These are phyloP conservation scores for Chaenocephalus aceratus DNA, from an alignment of 2,113 vertebrate genomes.

Conservation along the genomic window DNA sequence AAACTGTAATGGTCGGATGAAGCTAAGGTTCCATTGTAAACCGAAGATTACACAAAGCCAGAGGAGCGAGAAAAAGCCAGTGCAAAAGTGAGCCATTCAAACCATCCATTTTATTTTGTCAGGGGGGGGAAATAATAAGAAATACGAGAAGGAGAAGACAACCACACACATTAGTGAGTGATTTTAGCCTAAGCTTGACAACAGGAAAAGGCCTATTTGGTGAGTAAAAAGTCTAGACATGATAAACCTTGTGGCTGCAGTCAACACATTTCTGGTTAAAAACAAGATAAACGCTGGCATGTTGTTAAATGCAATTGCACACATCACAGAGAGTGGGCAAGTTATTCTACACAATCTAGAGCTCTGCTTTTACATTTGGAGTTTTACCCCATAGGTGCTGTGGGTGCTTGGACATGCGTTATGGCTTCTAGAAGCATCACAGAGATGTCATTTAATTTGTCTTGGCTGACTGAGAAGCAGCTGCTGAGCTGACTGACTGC, in stretches of 20 bases:
- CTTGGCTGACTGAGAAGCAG: conserved; percentile 43
- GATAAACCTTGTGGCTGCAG: conserved; percentile 65
- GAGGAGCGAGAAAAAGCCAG: neutral
- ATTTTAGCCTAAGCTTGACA: conserved; percentile 44
- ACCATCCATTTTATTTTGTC: conserved; percentile 12
- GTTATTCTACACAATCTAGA: conserved; percentile 42
- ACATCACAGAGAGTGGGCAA: conserved; percentile 58
- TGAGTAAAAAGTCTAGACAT: conserved; percentile 49
- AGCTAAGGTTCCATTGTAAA: conserved; percentile 20
- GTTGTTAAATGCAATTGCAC: conserved; percentile 78
- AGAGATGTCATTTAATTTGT: conserved; percentile 35
- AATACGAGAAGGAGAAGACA: conserved; percentile 3
- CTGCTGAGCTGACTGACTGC: conserved; percentile 48
- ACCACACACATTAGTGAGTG: conserved; percentile 16
- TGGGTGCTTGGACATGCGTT: conserved; percentile 11
- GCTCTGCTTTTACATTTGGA: conserved; percentile 44
- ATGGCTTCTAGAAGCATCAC: conserved; percentile 8
- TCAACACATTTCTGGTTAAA: conserved; percentile 60
- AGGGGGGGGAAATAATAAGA: neutral
- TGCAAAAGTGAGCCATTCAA: conserved; percentile 8
- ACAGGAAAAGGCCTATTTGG: conserved; percentile 46
- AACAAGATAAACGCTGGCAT: conserved; percentile 71
- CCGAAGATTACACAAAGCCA: conserved; percentile 24
- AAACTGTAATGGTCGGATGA: conserved; percentile 34
- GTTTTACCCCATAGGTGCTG: conserved; percentile 10